These are phyloP conservation scores for Macheiramphus alcinus DNA, from an alignment of 2,113 vertebrate genomes.

Conservation along the genomic window DNA sequence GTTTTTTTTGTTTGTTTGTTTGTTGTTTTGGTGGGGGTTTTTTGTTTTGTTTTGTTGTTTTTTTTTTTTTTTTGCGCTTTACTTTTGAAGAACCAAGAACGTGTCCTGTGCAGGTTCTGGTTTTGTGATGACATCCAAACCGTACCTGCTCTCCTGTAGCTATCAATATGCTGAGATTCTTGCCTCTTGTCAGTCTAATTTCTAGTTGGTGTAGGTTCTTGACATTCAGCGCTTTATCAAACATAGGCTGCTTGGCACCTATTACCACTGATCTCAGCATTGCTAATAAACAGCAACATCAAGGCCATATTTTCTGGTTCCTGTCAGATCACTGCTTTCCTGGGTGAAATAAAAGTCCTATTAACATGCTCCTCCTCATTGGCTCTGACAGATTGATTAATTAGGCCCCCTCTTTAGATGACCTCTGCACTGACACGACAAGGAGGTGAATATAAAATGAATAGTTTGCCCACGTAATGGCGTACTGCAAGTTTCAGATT, in stretches of 20 bases:
- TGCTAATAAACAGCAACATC: constrained; percentile 81
- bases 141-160: background rate
- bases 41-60: background rate
- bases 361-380: constrained; percentile 95
- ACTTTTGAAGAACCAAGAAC: fast-evolving
- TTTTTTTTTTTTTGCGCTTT: background rate
- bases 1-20: background rate
- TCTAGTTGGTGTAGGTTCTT: constrained; percentile 68
- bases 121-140: background rate
- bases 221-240: constrained; percentile 82
- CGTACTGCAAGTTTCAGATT: constrained; percentile 69
- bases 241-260: constrained; percentile 79
- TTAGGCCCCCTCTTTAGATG: constrained; percentile 86
- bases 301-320: constrained; percentile 76
- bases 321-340: constrained; percentile 83
- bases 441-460: constrained; percentile 89
- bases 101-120: background rate
- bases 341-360: constrained; percentile 93
- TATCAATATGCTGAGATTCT: background rate
- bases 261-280: constrained; percentile 76
- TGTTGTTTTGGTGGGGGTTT: no score
- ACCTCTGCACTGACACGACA: constrained; percentile 84
- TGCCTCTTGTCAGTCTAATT: constrained; percentile 67
- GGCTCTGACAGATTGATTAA: constrained; percentile 95
- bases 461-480: constrained; percentile 79